A percentile compares a stretch with the other conserved stretches of the same genome.
phyloP scores from a whole-genome alignment of 1,140 invertebrate species.

The Coptotermes formosanus region DNA sequence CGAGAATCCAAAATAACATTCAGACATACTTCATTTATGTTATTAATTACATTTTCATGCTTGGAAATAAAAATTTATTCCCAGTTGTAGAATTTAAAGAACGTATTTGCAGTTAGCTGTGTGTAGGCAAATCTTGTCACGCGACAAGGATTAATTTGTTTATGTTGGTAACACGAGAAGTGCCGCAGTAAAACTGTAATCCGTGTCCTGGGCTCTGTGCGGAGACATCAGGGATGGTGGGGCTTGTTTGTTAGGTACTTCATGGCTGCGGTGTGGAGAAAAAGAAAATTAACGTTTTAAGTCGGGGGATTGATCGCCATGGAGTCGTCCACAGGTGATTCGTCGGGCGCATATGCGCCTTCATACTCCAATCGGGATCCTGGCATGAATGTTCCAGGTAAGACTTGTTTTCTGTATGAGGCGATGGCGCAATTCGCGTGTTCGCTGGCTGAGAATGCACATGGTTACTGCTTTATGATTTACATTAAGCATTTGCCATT shows the following conservation, averaged over 20 bases:
- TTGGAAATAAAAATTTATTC: too few relatives aligned
- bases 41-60: too few relatives aligned
- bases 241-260: too few relatives aligned
- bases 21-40: too few relatives aligned
- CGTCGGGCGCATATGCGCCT: not conserved
- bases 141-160: not conserved
- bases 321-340: not conserved
- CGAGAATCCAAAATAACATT: too few relatives aligned
- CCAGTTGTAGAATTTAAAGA: too few relatives aligned
- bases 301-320: not conserved
- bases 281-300: not conserved
- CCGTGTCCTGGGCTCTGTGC: not conserved
- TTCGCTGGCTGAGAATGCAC: not conserved
- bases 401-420: not conserved
- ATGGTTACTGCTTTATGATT: not conserved
- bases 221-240: not conserved
- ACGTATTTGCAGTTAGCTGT: too few relatives aligned
- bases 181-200: not conserved
- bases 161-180: not conserved
- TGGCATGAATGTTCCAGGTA: conserved; percentile 34
- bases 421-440: not conserved
- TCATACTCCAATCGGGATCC: conserved; percentile 33
- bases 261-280: too few relatives aligned
- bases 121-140: too few relatives aligned
- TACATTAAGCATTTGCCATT: not conserved